Conservation (phyloP, 53 echinoderm and acorn worm species). For the Paelopatides confundens region DNA sequence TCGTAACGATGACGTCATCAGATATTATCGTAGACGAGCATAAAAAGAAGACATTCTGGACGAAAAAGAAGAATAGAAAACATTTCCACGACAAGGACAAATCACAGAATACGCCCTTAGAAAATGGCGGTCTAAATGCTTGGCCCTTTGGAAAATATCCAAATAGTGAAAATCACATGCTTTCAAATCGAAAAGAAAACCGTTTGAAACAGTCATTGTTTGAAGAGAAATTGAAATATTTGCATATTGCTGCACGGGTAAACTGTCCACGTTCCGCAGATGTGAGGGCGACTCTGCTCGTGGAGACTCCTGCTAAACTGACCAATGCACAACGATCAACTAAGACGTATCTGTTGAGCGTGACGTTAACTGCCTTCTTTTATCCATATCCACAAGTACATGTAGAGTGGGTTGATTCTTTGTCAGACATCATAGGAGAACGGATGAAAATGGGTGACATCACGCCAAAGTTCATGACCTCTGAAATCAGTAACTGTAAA, state of each 20-base stretch:
- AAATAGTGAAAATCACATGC: background rate
- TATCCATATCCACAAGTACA: slow-evolving; percentile 22
- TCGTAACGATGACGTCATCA: no score
- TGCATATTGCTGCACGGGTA: slow-evolving; percentile 36
- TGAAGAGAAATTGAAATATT: slow-evolving; percentile 26
- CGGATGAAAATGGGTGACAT: slow-evolving; percentile 12
- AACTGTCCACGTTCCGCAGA: background rate
- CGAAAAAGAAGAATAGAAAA: slow-evolving; percentile 39
- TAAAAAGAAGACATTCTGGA: slow-evolving; percentile 28
- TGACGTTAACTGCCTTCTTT: slow-evolving; percentile 34
- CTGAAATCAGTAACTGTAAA: background rate
- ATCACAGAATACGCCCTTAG: background rate
- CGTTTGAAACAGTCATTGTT: background rate
- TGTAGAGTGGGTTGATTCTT: slow-evolving; percentile 40
- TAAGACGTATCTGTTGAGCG: slow-evolving; percentile 18
- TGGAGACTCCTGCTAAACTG: background rate
- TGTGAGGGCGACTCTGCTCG: slow-evolving; percentile 40
- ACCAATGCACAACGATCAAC: background rate
- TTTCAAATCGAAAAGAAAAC: background rate
- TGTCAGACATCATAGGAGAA: background rate
- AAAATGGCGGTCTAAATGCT: background rate
- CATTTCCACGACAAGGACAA: background rate
- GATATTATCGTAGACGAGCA: background rate
- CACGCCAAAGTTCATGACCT: background rate
- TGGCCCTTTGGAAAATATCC: slow-evolving; percentile 17